Evolutionary conservation across 2,888 invertebrate genomes (phyloP), one percentile per base, ranked within the genome.

Genomic region (Lampropteryx suffumata): DNA sequence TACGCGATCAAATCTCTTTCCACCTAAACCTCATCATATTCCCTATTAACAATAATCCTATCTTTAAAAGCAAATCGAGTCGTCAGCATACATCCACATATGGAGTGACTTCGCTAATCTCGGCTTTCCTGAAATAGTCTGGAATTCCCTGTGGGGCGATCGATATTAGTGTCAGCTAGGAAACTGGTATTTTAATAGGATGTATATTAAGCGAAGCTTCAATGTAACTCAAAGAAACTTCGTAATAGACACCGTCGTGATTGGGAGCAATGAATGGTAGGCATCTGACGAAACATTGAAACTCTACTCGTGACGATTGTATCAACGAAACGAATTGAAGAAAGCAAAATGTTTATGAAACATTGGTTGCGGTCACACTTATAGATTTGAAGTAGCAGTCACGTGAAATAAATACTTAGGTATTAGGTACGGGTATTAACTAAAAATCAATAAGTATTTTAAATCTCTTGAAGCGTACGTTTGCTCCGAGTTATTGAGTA

Each of bases 101-200:
- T 62, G 64, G 64, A 69, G 46, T 69, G 65, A 65, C 69, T 62
- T 69, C 61, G 75, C 82, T 84, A 80, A 84, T 80, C 63, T 67
- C 58, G 76, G 73, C 71, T 75, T 67, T 59, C 71, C 79, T 70
- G 70, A 84, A 85, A 85, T 86, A 84, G 78, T 69, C 62, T 69
- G 79, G 80, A 78, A 84, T 85, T 79, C 74, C 72, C 60, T 58
- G 61, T 61, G 62, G 62, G 51, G 54, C 67, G 63, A 69, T 73
- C 73, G 68, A 73, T 72, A 72, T 69, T 64, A 65, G 64, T 70
- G 68, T 71, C 76, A 73, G 66, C 62, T 42, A 36, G 48, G 50
- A 37, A 46, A 64, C 57, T 53, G 62, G 64, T 55, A 64, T 64
- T 64, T 67, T 64, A 61, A 67, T 63, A 59, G 40, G 39, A 41